phyloP scores from a whole-genome alignment of 2,888 invertebrate genomes.

The Drosophila recens region DNA sequence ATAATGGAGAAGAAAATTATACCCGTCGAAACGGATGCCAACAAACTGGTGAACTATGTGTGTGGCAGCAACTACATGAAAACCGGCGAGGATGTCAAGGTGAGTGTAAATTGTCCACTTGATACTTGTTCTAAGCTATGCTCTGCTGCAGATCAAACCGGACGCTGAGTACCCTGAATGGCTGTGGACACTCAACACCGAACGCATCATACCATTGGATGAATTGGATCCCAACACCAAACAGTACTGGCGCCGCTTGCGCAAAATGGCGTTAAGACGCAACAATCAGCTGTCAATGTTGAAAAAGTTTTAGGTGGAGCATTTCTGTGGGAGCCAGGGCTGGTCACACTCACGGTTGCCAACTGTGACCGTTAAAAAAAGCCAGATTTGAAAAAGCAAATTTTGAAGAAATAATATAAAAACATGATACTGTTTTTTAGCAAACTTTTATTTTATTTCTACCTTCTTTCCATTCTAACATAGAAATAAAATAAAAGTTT shows the following conservation, averaged over 20 bases:
- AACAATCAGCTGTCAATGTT: conserved; percentile 88
- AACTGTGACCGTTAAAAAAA: no score
- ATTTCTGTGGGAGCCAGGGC: not conserved
- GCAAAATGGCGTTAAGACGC: conserved; percentile 88
- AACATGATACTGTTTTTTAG: no score
- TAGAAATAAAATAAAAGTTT: no score
- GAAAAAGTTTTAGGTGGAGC: conserved; percentile 86
- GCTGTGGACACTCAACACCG: conserved; percentile 92
- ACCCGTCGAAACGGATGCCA: conserved; percentile 94
- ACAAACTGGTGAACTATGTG: conserved; percentile 90
- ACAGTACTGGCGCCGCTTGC: conserved; percentile 92
- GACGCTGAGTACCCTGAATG: conserved; percentile 96
- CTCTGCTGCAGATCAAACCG: conserved; percentile 86
- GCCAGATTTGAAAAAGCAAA: no score
- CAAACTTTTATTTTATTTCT: no score
- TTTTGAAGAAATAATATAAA: no score
- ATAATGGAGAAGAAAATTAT: conserved; percentile 90
- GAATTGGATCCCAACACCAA: conserved; percentile 92
- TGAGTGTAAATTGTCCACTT: conserved; percentile 57
- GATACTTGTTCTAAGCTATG: not conserved
- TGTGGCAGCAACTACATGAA: conserved; percentile 94
- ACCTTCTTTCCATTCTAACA: no score
- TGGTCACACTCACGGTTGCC: conserved; percentile 36
- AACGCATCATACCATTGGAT: conserved; percentile 88
- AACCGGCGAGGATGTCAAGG: conserved; percentile 92